These are phyloP conservation scores for Megalonaias nervosa DNA, from an alignment of 1,140 invertebrate genomes.

Conservation along the genomic window DNA sequence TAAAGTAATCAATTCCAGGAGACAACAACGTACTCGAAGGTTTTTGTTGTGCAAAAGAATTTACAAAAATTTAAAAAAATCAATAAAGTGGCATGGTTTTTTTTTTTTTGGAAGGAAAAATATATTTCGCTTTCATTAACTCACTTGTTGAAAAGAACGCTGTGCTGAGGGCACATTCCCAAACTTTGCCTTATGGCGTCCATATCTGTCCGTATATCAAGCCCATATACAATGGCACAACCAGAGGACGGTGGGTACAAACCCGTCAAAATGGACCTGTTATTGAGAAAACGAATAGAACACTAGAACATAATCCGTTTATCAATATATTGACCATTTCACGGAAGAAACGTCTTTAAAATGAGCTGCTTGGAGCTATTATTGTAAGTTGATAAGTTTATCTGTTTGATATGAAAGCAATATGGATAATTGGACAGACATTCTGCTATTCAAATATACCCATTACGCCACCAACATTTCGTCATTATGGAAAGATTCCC, in stretches of 20 bases:
- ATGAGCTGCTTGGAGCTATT: background rate
- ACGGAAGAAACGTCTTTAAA: background rate
- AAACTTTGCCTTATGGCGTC: slow-evolving; percentile 74
- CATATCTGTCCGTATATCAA: slow-evolving; percentile 77
- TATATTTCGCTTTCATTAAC: background rate
- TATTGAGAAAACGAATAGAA: slow-evolving; percentile 11
- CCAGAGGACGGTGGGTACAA: slow-evolving; percentile 76
- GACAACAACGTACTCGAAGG: too few relatives aligned
- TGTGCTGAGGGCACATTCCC: slow-evolving; percentile 80
- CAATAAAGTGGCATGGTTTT: too few relatives aligned
- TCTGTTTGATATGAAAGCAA: too few relatives aligned
- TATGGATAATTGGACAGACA: too few relatives aligned
- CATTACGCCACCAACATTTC: too few relatives aligned
- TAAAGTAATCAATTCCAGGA: too few relatives aligned
- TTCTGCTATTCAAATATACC: too few relatives aligned
- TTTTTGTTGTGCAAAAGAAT: too few relatives aligned
- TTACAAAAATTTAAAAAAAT: too few relatives aligned
- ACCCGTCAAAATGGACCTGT: slow-evolving; percentile 79
- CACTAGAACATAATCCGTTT: background rate
- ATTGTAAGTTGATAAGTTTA: background rate
- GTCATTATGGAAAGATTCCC: too few relatives aligned
- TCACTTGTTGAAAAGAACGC: slow-evolving; percentile 77
- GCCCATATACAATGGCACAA: slow-evolving; percentile 75
- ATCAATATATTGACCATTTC: background rate
- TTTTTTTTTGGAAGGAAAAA: too few relatives aligned